Evolutionary conservation across 2,113 vertebrate species (phyloP).

Genomic region (Phalacrocorax pelagicus): DNA sequence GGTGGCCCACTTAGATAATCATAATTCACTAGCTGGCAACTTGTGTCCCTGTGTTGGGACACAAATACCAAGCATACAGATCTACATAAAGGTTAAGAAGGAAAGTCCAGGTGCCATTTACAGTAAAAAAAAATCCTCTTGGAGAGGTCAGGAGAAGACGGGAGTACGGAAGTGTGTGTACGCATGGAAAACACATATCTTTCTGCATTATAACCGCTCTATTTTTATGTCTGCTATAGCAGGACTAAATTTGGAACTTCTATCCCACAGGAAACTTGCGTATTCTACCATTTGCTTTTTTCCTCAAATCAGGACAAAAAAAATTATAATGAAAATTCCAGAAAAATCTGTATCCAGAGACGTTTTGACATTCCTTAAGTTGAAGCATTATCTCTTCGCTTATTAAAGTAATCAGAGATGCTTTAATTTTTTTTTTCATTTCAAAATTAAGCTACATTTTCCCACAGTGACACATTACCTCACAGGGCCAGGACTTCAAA

Average conservation of each 20-base stretch:
- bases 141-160: background rate
- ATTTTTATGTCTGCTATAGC: background rate
- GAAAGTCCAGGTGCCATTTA: background rate
- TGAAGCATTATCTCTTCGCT: background rate
- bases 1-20: background rate
- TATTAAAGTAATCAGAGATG: background rate
- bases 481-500: background rate
- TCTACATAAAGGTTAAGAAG: background rate
- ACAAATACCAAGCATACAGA: background rate
- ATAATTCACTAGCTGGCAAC: background rate
- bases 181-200: background rate
- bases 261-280: background rate
- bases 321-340: slow-evolving; percentile 19
- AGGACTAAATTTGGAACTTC: slow-evolving; percentile 29
- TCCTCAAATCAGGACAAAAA: background rate
- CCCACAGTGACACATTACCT: background rate
- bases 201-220: background rate
- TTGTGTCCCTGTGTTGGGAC: background rate
- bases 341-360: background rate
- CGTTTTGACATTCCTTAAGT: background rate
- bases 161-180: background rate
- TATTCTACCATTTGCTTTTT: background rate
- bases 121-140: background rate
- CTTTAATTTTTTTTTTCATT: background rate
- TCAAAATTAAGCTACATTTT: background rate